Evolutionary conservation across 2,113 vertebrate genomes (phyloP).

Genomic region (Sylvietta virens): DNA sequence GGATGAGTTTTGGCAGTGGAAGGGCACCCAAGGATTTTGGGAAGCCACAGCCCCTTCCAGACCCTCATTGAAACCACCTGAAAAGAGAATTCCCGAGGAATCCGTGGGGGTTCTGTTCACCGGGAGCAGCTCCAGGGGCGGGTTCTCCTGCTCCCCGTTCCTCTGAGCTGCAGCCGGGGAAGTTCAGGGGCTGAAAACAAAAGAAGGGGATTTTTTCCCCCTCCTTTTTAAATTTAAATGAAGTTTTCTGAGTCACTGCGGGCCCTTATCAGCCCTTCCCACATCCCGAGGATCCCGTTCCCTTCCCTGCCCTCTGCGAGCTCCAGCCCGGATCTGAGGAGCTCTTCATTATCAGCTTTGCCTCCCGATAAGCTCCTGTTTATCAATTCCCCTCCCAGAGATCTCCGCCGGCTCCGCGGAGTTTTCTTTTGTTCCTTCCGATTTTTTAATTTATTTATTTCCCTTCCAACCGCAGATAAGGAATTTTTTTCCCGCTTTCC

Average conservation of each 20-base stretch:
- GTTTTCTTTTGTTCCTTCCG: not conserved
- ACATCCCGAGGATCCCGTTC: slow-evolving; percentile 44
- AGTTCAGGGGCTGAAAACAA: not conserved
- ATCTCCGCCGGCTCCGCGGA: not conserved
- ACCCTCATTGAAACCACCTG: accelerated
- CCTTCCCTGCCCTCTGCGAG: not conserved
- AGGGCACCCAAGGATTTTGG: not conserved
- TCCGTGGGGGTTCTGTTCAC: accelerated
- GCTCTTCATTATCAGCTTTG: slow-evolving; percentile 32
- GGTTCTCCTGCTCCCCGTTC: not conserved
- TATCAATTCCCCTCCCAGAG: slow-evolving; percentile 7
- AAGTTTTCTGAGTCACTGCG: not conserved
- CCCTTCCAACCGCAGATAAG: not conserved
- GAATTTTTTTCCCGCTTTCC: not conserved
- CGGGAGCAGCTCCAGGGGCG: not conserved
- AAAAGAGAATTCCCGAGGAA: not conserved
- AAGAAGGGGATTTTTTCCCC: not conserved
- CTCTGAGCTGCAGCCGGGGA: not conserved
- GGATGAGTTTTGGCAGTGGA: accelerated
- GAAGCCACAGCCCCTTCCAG: not conserved
- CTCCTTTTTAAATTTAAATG: not conserved
- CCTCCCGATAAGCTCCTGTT: slow-evolving; percentile 48
- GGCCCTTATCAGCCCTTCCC: slow-evolving; percentile 29
- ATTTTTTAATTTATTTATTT: not conserved
- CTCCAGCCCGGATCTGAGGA: slow-evolving; percentile 12